Conservation (phyloP, 1,140 invertebrate species). For the Hycleus phaleratus region DNA sequence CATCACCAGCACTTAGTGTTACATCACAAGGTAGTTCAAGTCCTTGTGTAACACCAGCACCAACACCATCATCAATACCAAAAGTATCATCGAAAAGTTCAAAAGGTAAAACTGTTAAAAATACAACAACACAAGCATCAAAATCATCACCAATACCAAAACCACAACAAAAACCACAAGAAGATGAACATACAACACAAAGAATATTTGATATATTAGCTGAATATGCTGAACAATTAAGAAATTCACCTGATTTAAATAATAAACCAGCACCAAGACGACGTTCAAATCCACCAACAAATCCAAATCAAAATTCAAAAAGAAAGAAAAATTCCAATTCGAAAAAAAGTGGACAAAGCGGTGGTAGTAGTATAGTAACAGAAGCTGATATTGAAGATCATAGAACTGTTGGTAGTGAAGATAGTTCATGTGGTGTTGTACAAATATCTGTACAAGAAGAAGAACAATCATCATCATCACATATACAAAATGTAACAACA, state of each 20-base stretch:
- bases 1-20: conserved; percentile 51
- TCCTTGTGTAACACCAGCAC: conserved; percentile 50
- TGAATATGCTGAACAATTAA: conserved; percentile 70
- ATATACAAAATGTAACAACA: conserved; percentile 27
- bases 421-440: conserved; percentile 59
- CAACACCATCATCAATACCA: conserved; percentile 41
- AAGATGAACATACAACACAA: conserved; percentile 74
- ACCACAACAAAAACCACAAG: conserved; percentile 66
- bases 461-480: conserved; percentile 25
- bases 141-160: conserved; percentile 59
- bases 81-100: conserved; percentile 48
- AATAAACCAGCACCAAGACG: conserved; percentile 71
- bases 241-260: conserved; percentile 70
- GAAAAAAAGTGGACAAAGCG: conserved; percentile 46
- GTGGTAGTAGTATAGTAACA: conserved; percentile 36
- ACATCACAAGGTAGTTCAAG: conserved; percentile 56
- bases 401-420: conserved; percentile 61
- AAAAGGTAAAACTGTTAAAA: conserved; percentile 48
- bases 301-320: conserved; percentile 60
- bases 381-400: conserved; percentile 53
- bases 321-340: conserved; percentile 60
- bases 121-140: conserved; percentile 49
- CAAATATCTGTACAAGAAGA: conserved; percentile 44
- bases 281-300: conserved; percentile 64
- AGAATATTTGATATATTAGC: conserved; percentile 72